Conservation (phyloP, 2,797 vertebrate species). For the Perodicticus potto region DNA sequence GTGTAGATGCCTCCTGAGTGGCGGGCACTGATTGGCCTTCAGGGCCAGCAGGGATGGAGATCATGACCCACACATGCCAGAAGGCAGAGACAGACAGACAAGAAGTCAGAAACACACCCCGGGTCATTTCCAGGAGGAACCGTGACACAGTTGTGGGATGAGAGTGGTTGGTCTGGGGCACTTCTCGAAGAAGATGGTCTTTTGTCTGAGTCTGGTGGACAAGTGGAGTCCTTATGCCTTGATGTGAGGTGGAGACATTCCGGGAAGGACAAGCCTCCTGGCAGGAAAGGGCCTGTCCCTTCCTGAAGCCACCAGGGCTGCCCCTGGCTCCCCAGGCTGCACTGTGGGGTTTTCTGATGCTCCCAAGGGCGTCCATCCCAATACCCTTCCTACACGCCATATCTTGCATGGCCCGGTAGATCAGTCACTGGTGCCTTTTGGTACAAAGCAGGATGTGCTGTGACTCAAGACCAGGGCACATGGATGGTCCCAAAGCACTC, state of each 20-base stretch:
- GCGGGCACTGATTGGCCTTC: background rate
- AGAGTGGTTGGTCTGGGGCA: background rate
- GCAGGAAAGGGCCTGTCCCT: background rate
- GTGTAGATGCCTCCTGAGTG: background rate
- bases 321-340: background rate
- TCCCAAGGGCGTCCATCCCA: rapidly evolving
- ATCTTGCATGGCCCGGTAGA: rapidly evolving
- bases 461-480: background rate
- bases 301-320: background rate
- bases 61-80: too few relatives aligned
- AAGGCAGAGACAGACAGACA: background rate
- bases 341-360: background rate
- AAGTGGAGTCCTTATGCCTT: background rate
- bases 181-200: background rate
- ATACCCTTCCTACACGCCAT: background rate
- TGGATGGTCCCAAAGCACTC: background rate
- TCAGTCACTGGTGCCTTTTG: background rate
- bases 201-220: background rate
- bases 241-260: background rate
- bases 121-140: background rate
- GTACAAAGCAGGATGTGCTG: background rate
- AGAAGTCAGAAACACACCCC: rapidly evolving
- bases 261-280: background rate
- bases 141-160: background rate
- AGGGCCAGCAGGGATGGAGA: too few relatives aligned